These are phyloP conservation scores for Sanderia malayensis DNA, from an alignment of 30 jellyfish, hydroid and myxozoan species.

Conservation along the genomic window DNA sequence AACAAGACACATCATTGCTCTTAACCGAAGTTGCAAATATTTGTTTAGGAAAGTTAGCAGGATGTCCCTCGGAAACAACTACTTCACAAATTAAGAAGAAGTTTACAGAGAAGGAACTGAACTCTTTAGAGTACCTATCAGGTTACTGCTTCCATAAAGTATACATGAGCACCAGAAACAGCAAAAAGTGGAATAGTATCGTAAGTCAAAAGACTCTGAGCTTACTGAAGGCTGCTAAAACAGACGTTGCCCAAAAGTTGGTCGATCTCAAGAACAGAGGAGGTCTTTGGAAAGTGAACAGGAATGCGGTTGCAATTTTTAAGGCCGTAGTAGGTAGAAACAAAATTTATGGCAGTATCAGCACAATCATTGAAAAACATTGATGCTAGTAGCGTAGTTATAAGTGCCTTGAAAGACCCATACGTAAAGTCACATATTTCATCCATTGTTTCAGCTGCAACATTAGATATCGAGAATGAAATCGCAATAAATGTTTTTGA, in stretches of 20 bases:
- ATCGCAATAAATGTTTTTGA: conserved; percentile 13
- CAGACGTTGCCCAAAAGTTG: conserved; percentile 19
- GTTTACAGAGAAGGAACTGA: conserved; percentile 10
- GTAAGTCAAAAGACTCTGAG: conserved; percentile 2
- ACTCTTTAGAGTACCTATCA: conserved; percentile 13
- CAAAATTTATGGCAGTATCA: not conserved
- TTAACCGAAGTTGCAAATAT: conserved; percentile 12
- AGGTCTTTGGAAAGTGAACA: conserved; percentile 28
- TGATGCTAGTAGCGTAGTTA: conserved; percentile 15
- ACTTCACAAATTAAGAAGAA: conserved; percentile 1
- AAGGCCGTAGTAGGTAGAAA: conserved; percentile 26
- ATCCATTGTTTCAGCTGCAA: conserved; percentile 10
- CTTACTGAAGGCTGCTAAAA: not conserved
- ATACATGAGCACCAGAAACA: conserved; percentile 6
- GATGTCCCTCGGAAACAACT: not conserved
- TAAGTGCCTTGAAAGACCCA: conserved; percentile 8
- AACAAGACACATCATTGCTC: conserved; percentile 3
- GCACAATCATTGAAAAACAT: conserved; percentile 3
- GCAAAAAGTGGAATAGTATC: not conserved
- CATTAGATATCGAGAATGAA: conserved; percentile 14
- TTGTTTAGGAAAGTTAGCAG: conserved; percentile 15
- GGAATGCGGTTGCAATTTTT: conserved; percentile 7
- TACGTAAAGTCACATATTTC: not conserved
- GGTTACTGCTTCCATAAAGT: conserved; percentile 25
- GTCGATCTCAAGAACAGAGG: conserved; percentile 24